Evolutionary conservation across 2,113 vertebrate genomes (phyloP).

Genomic region (Phyllostomus hastatus): DNA sequence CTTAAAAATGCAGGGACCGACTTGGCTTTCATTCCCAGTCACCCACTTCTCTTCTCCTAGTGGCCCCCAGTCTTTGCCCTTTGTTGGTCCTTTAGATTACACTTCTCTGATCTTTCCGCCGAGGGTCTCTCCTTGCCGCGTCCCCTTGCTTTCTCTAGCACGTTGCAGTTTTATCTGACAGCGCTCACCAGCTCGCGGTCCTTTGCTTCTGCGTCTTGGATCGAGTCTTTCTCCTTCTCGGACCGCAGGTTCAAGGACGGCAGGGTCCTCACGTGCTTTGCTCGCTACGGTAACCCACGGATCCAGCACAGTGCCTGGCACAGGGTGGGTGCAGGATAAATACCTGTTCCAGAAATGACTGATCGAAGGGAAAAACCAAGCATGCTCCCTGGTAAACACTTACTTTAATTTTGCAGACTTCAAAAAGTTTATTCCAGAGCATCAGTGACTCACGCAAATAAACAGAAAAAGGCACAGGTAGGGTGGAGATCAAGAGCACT

Average conservation of each 20-base stretch:
- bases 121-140: not conserved
- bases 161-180: not conserved
- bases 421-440: not conserved
- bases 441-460: not conserved
- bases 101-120: not conserved
- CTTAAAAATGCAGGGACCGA: not conserved
- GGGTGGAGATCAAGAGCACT: not conserved
- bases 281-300: accelerated
- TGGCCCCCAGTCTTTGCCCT: not conserved
- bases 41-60: not conserved
- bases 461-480: not conserved
- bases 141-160: not conserved
- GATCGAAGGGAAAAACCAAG: not conserved
- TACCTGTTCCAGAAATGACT: not conserved
- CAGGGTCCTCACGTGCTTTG: not conserved
- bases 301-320: not conserved
- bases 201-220: not conserved
- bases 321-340: not conserved
- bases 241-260: not conserved
- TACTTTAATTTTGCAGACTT: not conserved
- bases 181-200: not conserved
- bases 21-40: not conserved
- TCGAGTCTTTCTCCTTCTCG: not conserved
- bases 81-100: not conserved
- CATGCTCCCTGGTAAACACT: not conserved